Evolutionary conservation across 2,888 invertebrate species (phyloP).

Genomic region (Acanthosepion lycidas): DNA sequence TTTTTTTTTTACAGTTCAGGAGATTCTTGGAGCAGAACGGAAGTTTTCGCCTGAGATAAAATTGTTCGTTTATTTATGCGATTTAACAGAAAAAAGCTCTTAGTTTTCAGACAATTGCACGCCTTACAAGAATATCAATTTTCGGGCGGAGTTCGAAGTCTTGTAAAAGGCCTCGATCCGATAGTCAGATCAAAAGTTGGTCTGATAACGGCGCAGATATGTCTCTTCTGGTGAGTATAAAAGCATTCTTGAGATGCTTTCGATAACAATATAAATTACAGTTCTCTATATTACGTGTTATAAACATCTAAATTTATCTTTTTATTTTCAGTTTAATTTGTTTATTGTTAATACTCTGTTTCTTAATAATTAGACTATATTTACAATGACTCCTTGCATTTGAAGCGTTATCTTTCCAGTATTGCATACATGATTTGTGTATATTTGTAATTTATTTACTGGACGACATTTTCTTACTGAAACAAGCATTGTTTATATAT

Average conservation of each 20-base stretch:
- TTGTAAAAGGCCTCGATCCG: not conserved
- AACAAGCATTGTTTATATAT: too few species aligned
- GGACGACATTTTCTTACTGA: too few species aligned
- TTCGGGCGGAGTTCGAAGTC: not conserved
- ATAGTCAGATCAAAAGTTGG: conserved; percentile 7
- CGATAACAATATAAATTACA: not conserved
- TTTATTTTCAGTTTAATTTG: too few species aligned
- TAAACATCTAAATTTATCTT: too few species aligned
- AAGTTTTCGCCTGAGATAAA: not conserved
- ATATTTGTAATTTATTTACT: too few species aligned
- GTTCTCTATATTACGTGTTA: not conserved
- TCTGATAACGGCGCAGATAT: not conserved
- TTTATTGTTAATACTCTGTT: too few species aligned
- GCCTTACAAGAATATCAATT: not conserved
- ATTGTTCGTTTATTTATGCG: not conserved
- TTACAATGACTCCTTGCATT: too few species aligned
- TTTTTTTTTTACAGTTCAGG: not conserved
- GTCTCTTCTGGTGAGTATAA: not conserved
- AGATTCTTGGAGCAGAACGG: not conserved
- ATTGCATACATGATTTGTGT: too few species aligned
- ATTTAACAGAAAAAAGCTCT: not conserved
- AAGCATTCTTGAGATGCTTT: not conserved
- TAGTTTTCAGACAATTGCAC: not conserved
- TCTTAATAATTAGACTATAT: too few species aligned
- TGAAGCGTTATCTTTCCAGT: too few species aligned